Base-by-base conservation (phyloP, 2,797 vertebrate genomes). In the Crenichthys baileyi region DNA sequence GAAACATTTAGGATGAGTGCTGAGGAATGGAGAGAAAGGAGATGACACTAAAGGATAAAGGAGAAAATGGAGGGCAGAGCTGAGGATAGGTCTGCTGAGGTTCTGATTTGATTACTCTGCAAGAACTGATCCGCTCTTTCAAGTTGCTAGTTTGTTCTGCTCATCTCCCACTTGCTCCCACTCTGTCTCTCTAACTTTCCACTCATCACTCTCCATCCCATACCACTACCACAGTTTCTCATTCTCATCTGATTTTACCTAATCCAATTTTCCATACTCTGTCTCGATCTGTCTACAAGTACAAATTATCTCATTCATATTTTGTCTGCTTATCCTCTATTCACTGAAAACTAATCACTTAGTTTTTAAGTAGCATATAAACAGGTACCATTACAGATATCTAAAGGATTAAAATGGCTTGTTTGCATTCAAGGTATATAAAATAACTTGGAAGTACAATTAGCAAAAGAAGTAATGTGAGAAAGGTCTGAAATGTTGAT, bases 91-190 rank as follows among this genome's bases (percentile, higher is more conserved):
- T 93, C 90, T 90, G 88, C 90, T 91, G 90, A 91, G 88, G 90
- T 90, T 91, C 76, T 91, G 91, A 94, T 94, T 91, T 87, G 90
- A 94, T 94, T 93, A 92, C 81, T 86, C 88, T 91, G 91, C 84
- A 87, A 92, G 88, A 93, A 91, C 86, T 88, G 87, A 93, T 93
- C 87, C 80, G 85, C 86, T 91, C 77, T 86, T 87, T 90, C 50
- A 91, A 89, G 90, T 88, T 90, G 87, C 72, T 84, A 78, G 81
- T 88, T 86, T 73, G 84, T 81, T 85, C 80, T 82, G 76, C 78
- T 79, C 72, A 58, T 82, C 80, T 88, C 50, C 51, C 31, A 48
- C 53, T 77, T 73, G 70, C 67, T 55, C 63, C 70, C 75, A 74
- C 65, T 77, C 75, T 70, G 51, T 78, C 51, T 84, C 76, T 65